These are phyloP conservation scores for Cactoblastis cactorum DNA, from an alignment of 2,888 invertebrate species.

Conservation along the genomic window DNA sequence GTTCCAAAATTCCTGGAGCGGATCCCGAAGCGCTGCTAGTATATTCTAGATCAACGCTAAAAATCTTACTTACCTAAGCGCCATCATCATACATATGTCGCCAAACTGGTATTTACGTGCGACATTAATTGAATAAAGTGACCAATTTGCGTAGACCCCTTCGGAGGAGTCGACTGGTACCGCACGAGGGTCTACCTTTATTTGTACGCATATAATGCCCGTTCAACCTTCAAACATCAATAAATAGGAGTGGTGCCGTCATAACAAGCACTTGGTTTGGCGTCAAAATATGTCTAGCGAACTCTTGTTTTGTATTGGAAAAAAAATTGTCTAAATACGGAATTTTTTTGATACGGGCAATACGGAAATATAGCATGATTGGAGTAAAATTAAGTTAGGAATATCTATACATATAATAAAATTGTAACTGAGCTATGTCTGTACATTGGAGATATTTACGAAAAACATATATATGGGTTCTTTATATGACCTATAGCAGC, in stretches of 20 bases:
- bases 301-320: not conserved
- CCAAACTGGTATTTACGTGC: constrained; percentile 17
- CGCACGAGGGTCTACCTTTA: not conserved
- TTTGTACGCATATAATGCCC: not conserved
- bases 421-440: no score
- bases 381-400: no score
- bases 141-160: not conserved
- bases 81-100: constrained; percentile 3
- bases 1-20: no score
- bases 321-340: no score
- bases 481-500: no score
- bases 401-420: no score
- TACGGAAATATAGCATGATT: no score
- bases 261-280: constrained; percentile 7
- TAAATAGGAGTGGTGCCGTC: not conserved
- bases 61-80: not conserved
- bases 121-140: constrained; percentile 8
- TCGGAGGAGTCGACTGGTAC: not conserved
- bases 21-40: no score
- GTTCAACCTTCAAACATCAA: constrained; percentile 4
- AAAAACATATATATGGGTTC: no score
- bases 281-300: constrained; percentile 8
- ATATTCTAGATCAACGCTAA: not conserved
- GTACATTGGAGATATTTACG: no score
- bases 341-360: no score